phyloP scores from a whole-genome alignment of 2,888 invertebrate species.

The Patella depressa region DNA sequence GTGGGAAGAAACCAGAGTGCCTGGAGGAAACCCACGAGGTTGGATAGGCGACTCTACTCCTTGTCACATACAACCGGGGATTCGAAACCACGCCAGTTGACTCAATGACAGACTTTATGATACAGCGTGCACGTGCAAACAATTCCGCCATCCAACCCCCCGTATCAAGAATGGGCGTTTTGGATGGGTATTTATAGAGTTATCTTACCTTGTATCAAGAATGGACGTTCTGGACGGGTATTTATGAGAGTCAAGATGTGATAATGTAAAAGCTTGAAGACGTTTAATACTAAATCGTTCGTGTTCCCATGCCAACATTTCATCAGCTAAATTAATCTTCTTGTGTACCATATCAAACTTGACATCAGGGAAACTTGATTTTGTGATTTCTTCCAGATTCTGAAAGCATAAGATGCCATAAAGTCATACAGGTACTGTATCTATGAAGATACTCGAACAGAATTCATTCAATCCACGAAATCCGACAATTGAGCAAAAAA shows the following conservation, averaged over 20 bases:
- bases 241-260: slow-evolving; percentile 76
- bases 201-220: slow-evolving; percentile 70
- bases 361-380: slow-evolving; percentile 65
- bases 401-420: slow-evolving; percentile 62
- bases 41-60: too few species aligned
- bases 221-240: slow-evolving; percentile 68
- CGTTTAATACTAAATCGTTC: slow-evolving; percentile 94
- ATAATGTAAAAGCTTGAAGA: slow-evolving; percentile 92
- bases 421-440: background rate
- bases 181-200: too few species aligned
- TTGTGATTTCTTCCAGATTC: slow-evolving; percentile 77
- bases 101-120: too few species aligned
- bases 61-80: too few species aligned
- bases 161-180: too few species aligned
- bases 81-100: too few species aligned
- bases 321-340: slow-evolving; percentile 96
- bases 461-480: background rate
- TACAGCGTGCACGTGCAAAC: too few species aligned
- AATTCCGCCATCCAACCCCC: too few species aligned
- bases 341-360: slow-evolving; percentile 78
- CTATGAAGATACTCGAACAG: background rate
- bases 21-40: too few species aligned
- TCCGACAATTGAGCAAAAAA: background rate
- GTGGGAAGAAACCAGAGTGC: too few species aligned
- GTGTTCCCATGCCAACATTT: slow-evolving; percentile 95